A percentile compares a stretch with the other conserved stretches of the same genome.
Conservation (phyloP, 2,113 vertebrate species). For the Gymnogyps californianus region DNA sequence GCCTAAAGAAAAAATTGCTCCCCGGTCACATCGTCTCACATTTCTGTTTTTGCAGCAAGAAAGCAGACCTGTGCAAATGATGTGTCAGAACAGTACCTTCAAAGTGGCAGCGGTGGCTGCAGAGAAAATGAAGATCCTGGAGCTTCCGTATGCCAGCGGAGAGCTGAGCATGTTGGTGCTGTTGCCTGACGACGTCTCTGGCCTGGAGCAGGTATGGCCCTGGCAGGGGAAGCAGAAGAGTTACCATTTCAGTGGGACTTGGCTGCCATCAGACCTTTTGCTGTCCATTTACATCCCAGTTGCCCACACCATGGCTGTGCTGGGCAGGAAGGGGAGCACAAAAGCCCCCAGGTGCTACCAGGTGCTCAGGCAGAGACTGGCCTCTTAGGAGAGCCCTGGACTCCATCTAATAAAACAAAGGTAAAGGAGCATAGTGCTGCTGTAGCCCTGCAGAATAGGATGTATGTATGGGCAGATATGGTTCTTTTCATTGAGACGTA, state of each 20-base stretch:
- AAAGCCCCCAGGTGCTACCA: neutral
- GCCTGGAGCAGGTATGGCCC: constrained; percentile 25
- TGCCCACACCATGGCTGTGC: neutral
- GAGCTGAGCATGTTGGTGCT: constrained; percentile 30
- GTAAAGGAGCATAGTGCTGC: rapidly evolving
- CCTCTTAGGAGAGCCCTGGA: neutral
- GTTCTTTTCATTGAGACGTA: neutral
- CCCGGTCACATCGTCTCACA: rapidly evolving
- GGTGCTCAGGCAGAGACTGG: neutral
- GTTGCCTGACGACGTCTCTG: neutral
- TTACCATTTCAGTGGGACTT: neutral
- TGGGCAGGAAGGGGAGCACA: neutral
- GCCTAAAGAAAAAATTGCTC: neutral
- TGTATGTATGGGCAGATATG: neutral
- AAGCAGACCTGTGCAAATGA: constrained; percentile 32
- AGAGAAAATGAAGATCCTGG: neutral
- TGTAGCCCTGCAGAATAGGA: neutral
- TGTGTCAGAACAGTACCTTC: neutral
- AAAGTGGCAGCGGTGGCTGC: neutral
- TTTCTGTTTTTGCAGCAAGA: neutral
- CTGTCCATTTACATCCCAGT: neutral
- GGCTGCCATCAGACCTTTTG: neutral
- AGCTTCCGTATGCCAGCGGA: neutral
- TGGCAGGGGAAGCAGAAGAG: neutral
- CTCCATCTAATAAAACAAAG: neutral